A percentile compares a stretch with the other conserved stretches of the same genome.
These are phyloP conservation scores for Xenopus tropicalis DNA, from an alignment of 2,113 vertebrate species.

Conservation along the genomic window UCB_Xtro_10.0 CM004450.2:81413001-81413500, in stretches of 20 bases:
- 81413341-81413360: background rate
- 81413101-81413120: conserved; percentile 33
- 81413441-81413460: no score
- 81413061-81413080: conserved; percentile 51
- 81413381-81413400: no score
- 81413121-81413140: conserved; percentile 34
- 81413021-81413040: conserved; percentile 84
- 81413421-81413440: no score
- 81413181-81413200: conserved; percentile 10
- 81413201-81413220: conserved; percentile 6
- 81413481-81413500: no score
- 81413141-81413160: conserved; percentile 32
- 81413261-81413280: background rate
- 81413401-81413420: no score
- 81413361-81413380: no score
- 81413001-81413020: conserved; percentile 90
- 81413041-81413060: conserved; percentile 78
- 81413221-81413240: background rate
- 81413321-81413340: background rate
- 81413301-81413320: conserved; percentile 20
- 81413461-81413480: no score
- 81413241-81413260: background rate
- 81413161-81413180: conserved; percentile 10
- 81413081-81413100: conserved; percentile 49
- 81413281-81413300: conserved; percentile 27